Evolutionary conservation across 1,140 invertebrate genomes (phyloP), one percentile per base, ranked within the genome.

Genomic region (Drosophila obscura): DNA sequence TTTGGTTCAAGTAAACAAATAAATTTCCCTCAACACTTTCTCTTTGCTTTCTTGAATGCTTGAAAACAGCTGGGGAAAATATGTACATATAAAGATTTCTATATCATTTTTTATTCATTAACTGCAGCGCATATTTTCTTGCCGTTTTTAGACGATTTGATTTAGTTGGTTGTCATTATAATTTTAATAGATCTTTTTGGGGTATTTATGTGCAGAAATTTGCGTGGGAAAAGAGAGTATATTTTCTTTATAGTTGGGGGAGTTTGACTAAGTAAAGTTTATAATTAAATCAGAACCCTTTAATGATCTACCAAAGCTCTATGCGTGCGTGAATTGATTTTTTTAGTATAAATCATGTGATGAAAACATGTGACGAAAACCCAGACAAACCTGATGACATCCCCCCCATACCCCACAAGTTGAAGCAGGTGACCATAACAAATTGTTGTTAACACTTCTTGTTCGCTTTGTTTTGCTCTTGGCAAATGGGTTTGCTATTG

Each of bases 1-100:
- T 58, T 74, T 59, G 11, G 45, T 45, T 64, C 31, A 57, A 69
- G 77, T 80, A 84, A 85, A 84, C 80, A 84, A 80, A 84, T 80
- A 84, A 84, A 85, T 84, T 77, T 75, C 52, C 13, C 67, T 55
- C 60, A 45, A 35, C 51, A 62, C 57, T 73, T 73, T 57, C 43
- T 49, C 50, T 60, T 66, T 76, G 15, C n/a, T 62, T 72, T 7
- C 19, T 56, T 50, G 31, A 35, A 69, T 68, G 11, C 11, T 68
- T 50, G 0, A 49, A 71, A 64, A 62, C 69, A 82, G 64, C 69
- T 82, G 73, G 49, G 44, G 39, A 61, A 71, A 61, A 19, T 19
- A 19, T 19, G 1, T 49, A n/a, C n/a, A n/a, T n/a, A 52, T 62
- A 31, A 31, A 44, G 43, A 66, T 48, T 24, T 55, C 45, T 55